Base-by-base conservation (phyloP, 1,140 invertebrate genomes). In the Papilio helenus region DNA sequence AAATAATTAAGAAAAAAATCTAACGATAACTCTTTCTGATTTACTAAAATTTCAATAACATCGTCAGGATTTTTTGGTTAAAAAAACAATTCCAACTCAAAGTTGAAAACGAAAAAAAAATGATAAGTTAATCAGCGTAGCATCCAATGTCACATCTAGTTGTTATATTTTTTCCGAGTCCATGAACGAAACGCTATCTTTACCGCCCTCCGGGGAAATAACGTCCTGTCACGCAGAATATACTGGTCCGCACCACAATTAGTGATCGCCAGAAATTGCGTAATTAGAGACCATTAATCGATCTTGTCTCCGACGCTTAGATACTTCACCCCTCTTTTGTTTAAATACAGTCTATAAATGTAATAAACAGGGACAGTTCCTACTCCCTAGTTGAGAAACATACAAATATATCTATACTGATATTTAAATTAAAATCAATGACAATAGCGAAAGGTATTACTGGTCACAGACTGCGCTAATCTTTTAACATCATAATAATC, bases 201-300 rank as follows among this genome's bases (percentile, higher is more conserved):
- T 93, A 92, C 90, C 86, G 89, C 91, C 87, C 92, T 83, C 92
- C 29, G 72, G 92, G 92, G 92, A 94, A 94, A 94, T 94, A 94
- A 94, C 87, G 88, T 87, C 89, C 89, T 91, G 93, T 93, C 92
- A 92, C 89, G 88, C 89, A 87, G 91, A 92, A 93, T 92, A 91
- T 92, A 93, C 91, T 88, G 91, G 85, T 84, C 86, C 88, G 82
- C 82, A 84, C 89, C 88, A 89, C 93, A 94, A 94, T 94, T 93
- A 94, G 92, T 93, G 91, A 93, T 94, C 83, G 86, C 90, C 89
- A 92, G 91, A 91, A 91, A 93, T 92, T 94, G 90, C 91, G 92
- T 93, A 94, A 94, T 94, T 94, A 93, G 88, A 87, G 76, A 72
- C 84, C 87, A 89, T 89, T 93, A 91, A 93, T 94, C 92, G 92